Percentiles rank a stretch among this genome's conserved stretches.
These are phyloP conservation scores for Leptinotarsa tumamoca DNA, from an alignment of 2,888 invertebrate species.

Conservation along the genomic window DNA sequence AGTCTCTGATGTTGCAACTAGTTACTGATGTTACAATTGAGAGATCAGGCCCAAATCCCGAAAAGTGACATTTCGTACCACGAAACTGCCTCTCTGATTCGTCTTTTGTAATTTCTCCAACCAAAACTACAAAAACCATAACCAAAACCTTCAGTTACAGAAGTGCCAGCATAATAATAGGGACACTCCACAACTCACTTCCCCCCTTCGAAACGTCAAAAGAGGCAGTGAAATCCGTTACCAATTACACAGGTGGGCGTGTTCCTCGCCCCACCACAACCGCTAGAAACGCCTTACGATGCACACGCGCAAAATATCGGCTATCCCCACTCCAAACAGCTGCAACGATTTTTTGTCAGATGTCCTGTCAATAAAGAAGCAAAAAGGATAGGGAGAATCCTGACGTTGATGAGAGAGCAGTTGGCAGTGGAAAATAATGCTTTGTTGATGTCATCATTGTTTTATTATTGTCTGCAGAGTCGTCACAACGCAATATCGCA, in stretches of 20 bases:
- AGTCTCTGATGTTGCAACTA: no score
- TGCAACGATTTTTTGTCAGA: constrained; percentile 63
- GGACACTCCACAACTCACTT: neutral
- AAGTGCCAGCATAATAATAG: constrained; percentile 2
- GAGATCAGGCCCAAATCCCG: no score
- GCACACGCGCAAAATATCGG: constrained; percentile 51
- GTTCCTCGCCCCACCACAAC: constrained; percentile 28
- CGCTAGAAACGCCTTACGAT: constrained; percentile 45
- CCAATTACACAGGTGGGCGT: constrained; percentile 48
- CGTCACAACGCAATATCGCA: constrained; percentile 24
- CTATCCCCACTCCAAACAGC: constrained; percentile 57
- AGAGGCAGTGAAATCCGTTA: constrained; percentile 31
- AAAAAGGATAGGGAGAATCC: constrained; percentile 46
- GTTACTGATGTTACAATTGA: no score
- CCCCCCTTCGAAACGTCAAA: constrained; percentile 29
- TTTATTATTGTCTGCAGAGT: constrained; percentile 35
- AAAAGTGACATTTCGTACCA: neutral
- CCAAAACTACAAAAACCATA: constrained; percentile 7
- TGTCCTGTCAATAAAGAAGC: constrained; percentile 59
- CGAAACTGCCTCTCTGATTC: neutral
- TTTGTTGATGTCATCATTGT: constrained; percentile 41
- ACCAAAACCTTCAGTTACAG: neutral
- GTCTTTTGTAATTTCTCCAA: neutral
- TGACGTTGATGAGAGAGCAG: constrained; percentile 53
- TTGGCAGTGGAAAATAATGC: constrained; percentile 45